Base-by-base conservation (phyloP, 2,113 vertebrate species). In the Hemibagrus wyckioides region DNA sequence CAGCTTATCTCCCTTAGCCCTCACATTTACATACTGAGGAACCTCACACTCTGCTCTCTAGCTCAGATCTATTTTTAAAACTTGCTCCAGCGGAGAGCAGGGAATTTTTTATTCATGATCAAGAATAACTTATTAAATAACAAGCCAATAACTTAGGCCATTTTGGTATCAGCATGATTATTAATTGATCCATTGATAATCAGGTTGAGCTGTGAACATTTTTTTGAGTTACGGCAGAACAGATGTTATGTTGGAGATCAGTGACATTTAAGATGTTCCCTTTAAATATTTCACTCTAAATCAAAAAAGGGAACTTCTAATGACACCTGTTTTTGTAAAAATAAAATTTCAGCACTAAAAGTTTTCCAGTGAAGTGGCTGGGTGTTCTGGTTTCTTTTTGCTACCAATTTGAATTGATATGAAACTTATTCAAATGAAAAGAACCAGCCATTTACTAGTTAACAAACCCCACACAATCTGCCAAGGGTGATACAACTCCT, bases 61-160 rank as follows among this genome's bases (percentile, higher is more conserved):
- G 67, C 89, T 90, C 88, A 87, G 85, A 91, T 91, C 87, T 88
- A 91, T 91, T 89, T 91, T 91, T 91, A 89, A 89, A 89, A 85
- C 59, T 85, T 73, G 75, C 88, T 85, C 73, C 83, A 88, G 82
- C 56, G 33, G 79, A 87, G 85, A 82, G 80, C 50, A 80, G 81
- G 30, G 36, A 36, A 83, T 89, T 87, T 91, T 86, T 88, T 85
- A 89, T 89, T 91, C 85, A 88, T 85, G 69, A 85, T 88, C 80
- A 71, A 85, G 85, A 83, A 87, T 89, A 91, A 88, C 73, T 86
- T 77, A 82, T 88, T 89, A n/a, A 84, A 81, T 89, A 89, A 83
- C 77, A 83, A 86, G 50, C 39, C 84, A 81, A 85, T 82, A 80
- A 80, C 76, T 79, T 50, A 73, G 88, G 39, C 71, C 85, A 88